A percentile compares a stretch with the other conserved stretches of the same genome.
Conservation (phyloP, 2,888 invertebrate genomes). For the Lepidochrysops patricia region DNA sequence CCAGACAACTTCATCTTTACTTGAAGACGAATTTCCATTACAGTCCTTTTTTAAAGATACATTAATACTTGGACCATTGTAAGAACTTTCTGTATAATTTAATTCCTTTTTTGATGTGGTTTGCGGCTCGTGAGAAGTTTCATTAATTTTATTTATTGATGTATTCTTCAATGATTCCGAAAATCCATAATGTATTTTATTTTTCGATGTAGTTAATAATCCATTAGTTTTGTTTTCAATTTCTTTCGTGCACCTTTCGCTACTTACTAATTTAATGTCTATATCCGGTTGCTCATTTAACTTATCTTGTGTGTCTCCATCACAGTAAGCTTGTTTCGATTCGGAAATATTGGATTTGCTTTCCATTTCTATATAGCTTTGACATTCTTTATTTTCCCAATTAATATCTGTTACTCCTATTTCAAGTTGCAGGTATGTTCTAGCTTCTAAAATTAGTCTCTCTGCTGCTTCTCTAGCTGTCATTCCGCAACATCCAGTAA, state of each 20-base stretch:
- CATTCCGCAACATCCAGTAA: constrained; percentile 86
- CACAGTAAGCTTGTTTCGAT: not conserved
- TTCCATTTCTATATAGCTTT: not conserved
- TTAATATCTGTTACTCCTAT: constrained; percentile 81
- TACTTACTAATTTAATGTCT: not conserved
- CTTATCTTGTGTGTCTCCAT: not conserved
- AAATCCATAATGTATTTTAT: not conserved
- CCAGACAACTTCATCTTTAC: constrained; percentile 49
- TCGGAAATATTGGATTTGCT: not conserved
- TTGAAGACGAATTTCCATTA: not conserved
- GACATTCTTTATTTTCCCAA: constrained; percentile 66
- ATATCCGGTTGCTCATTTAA: not conserved
- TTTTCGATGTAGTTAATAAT: not conserved
- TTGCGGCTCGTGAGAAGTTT: not conserved
- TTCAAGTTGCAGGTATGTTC: constrained; percentile 80
- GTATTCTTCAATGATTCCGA: not conserved
- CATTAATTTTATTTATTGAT: not conserved
- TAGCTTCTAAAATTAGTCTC: constrained; percentile 85
- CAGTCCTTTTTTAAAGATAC: not conserved
- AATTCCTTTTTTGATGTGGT: not conserved
- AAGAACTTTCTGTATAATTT: not conserved
- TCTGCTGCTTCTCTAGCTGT: constrained; percentile 88
- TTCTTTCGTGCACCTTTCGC: not conserved
- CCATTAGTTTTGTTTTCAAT: not conserved
- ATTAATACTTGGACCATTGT: not conserved